Evolutionary conservation across 2,888 invertebrate genomes (phyloP).

Genomic region (Metallyticus violacea): DNA sequence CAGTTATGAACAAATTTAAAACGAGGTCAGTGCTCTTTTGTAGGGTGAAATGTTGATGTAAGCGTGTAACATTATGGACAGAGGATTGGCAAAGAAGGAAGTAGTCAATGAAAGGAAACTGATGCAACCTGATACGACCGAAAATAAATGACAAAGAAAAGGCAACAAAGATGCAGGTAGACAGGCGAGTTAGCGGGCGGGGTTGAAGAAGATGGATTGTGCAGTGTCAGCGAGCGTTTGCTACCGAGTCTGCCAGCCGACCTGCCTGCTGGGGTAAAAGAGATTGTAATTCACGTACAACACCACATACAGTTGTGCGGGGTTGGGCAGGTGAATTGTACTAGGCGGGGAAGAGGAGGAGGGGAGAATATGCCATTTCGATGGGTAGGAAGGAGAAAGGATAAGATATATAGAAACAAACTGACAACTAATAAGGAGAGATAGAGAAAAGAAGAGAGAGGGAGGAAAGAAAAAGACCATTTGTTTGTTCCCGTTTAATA

Average conservation of each 20-base stretch:
- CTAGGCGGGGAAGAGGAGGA: neutral
- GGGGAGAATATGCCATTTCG: constrained; percentile 18
- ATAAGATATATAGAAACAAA: constrained; percentile 19
- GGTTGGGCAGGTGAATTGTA: constrained; percentile 3
- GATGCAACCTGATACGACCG: neutral
- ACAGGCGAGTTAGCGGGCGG: neutral
- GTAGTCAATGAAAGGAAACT: neutral
- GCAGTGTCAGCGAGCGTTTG: neutral
- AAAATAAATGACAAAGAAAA: constrained; percentile 4
- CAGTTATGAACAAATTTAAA: no score
- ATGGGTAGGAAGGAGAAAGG: constrained; percentile 3
- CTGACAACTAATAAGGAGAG: constrained; percentile 28
- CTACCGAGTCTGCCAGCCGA: neutral
- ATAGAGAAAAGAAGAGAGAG: constrained; percentile 22
- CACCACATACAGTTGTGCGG: neutral
- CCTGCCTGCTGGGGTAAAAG: neutral
- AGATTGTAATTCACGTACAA: constrained; percentile 4
- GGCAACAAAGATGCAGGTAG: neutral
- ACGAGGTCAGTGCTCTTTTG: neutral
- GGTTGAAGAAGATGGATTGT: constrained; percentile 10
- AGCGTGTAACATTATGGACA: neutral
- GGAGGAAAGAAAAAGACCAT: constrained; percentile 29
- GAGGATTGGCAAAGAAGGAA: neutral
- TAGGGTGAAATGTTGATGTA: neutral
- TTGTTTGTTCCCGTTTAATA: constrained; percentile 35